phyloP scores from a whole-genome alignment of 2,113 vertebrate species.

The Typhlomys cinereus region DNA sequence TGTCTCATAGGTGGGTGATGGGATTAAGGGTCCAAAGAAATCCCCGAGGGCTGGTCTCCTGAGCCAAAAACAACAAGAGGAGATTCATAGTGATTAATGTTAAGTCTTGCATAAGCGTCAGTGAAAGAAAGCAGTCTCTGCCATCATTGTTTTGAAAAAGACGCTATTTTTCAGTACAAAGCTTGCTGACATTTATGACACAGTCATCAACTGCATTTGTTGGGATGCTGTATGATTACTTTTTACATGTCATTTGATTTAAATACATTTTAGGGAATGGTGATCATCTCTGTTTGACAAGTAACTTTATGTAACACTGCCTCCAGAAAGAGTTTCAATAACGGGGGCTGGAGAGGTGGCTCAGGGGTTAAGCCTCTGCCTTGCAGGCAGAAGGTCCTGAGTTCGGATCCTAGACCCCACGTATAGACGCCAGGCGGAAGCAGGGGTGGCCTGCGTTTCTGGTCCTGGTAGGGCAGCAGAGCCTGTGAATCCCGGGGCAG shows the following conservation, averaged over 20 bases:
- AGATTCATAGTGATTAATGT: not conserved
- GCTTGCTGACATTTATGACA: not conserved
- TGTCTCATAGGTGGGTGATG: not conserved
- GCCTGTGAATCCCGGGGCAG: no score
- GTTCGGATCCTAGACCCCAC: no score
- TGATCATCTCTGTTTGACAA: not conserved
- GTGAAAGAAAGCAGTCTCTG: not conserved
- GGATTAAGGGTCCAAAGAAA: not conserved
- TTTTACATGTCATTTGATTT: not conserved
- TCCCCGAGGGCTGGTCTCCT: not conserved
- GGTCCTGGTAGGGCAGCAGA: no score
- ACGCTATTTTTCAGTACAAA: not conserved
- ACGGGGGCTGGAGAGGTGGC: no score
- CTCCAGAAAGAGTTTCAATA: not conserved
- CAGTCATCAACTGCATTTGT: not conserved
- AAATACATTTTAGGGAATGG: not conserved
- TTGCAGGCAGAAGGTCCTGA: no score
- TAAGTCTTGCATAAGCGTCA: not conserved
- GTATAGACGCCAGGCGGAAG: no score
- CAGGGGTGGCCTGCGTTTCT: no score
- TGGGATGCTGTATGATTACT: not conserved
- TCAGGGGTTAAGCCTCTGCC: no score
- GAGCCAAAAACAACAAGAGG: slow-evolving; percentile 26
- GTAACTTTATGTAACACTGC: not conserved
- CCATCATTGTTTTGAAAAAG: not conserved